These are phyloP conservation scores for Papilio aristodemus DNA, from an alignment of 1,140 invertebrate species.

Conservation along the genomic window DNA sequence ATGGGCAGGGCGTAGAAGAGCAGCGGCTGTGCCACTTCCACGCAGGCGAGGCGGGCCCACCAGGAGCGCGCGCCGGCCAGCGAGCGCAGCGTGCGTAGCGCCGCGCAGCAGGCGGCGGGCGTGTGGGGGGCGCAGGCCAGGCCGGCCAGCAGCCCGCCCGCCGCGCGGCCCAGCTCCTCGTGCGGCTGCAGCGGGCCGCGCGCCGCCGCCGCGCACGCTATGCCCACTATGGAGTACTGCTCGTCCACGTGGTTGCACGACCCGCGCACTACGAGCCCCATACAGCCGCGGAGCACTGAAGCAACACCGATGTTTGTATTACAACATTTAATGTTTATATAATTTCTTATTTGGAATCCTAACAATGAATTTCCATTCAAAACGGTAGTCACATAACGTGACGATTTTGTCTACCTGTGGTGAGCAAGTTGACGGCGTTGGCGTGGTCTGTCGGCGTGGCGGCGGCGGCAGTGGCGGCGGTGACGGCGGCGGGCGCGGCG, in stretches of 20 bases:
- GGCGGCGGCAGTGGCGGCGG: constrained; percentile 39
- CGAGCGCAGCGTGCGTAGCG: constrained; percentile 44
- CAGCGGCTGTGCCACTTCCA: constrained; percentile 89
- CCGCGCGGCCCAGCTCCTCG: constrained; percentile 88
- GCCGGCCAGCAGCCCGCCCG: constrained; percentile 83
- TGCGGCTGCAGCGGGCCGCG: constrained; percentile 85
- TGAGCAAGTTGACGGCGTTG: constrained; percentile 56
- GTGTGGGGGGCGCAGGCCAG: constrained; percentile 82
- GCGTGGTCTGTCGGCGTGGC: constrained; percentile 46
- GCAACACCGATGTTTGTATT: neutral
- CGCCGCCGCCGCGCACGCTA: constrained; percentile 88
- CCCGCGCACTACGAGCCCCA: constrained; percentile 73
- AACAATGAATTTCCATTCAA: too few species aligned
- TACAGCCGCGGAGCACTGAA: constrained; percentile 58
- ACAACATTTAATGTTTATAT: neutral
- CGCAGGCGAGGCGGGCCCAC: constrained; percentile 86
- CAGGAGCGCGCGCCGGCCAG: constrained; percentile 82
- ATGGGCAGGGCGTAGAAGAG: constrained; percentile 92
- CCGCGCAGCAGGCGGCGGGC: constrained; percentile 48
- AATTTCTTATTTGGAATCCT: too few species aligned
- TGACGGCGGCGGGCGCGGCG: constrained; percentile 46
- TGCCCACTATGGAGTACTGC: constrained; percentile 84
- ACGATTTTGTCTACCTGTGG: constrained; percentile 47
- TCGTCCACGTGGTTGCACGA: constrained; percentile 77
- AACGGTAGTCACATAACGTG: too few species aligned